Evolutionary conservation across 2,797 vertebrate genomes (phyloP).

Genomic region (Petrocephalus sullivani): DNA sequence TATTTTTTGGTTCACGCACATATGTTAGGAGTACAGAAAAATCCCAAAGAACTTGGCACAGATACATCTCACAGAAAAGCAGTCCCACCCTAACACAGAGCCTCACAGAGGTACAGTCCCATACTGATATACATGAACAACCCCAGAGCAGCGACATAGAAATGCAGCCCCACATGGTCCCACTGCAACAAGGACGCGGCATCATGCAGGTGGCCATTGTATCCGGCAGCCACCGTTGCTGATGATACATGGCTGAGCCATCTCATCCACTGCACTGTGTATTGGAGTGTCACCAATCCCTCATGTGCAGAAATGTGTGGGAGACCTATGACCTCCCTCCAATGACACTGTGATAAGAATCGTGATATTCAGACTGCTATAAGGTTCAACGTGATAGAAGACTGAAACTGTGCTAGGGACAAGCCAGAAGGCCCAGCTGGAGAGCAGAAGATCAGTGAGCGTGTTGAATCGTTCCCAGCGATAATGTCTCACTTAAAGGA

Average conservation of each 20-base stretch:
- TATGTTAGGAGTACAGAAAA: neutral
- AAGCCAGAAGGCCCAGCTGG: no score
- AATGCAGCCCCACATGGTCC: neutral
- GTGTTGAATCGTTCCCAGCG: no score
- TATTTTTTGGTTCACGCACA: neutral
- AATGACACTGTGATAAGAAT: neutral
- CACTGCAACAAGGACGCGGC: neutral
- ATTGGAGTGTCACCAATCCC: neutral
- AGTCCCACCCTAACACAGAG: neutral
- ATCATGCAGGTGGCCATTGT: neutral
- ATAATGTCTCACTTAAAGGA: constrained; percentile 4
- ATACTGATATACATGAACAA: neutral
- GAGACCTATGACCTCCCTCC: neutral
- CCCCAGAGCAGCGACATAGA: neutral
- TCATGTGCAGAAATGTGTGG: no score
- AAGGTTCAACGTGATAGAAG: neutral
- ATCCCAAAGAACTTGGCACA: constrained; percentile 1
- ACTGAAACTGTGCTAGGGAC: neutral
- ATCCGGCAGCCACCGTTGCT: neutral
- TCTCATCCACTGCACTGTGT: neutral
- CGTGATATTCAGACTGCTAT: neutral
- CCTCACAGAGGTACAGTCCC: neutral
- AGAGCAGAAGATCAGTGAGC: neutral
- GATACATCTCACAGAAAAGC: neutral
- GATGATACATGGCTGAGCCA: neutral